A percentile compares a stretch with the other conserved stretches of the same genome.
Conservation (phyloP, 2,797 vertebrate genomes). For the Delichon dasypus region DNA sequence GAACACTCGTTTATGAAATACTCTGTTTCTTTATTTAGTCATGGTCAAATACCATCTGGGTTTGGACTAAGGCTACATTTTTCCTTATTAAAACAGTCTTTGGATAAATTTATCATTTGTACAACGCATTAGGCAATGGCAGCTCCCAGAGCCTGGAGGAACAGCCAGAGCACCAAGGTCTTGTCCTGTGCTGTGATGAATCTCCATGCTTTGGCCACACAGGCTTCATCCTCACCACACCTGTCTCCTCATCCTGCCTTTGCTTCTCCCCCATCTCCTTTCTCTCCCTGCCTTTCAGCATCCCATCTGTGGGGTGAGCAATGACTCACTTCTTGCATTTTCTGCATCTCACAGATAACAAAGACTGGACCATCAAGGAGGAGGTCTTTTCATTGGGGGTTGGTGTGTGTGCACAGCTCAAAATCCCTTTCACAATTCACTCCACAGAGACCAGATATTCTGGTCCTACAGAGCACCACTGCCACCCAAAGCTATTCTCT, state of each 20-base stretch:
- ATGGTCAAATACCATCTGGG: background rate
- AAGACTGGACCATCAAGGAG: background rate
- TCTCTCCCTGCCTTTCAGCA: background rate
- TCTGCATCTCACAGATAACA: background rate
- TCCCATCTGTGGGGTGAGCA: rapidly evolving
- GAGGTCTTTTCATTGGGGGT: background rate
- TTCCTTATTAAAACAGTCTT: background rate
- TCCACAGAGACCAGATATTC: background rate
- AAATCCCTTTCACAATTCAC: background rate
- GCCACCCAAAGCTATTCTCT: background rate
- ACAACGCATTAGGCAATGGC: background rate
- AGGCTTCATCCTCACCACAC: background rate
- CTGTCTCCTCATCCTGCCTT: background rate
- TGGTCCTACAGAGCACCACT: background rate
- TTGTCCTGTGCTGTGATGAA: rapidly evolving
- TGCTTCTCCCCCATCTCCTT: background rate
- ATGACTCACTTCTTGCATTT: background rate
- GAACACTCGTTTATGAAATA: background rate
- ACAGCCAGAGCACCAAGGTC: background rate
- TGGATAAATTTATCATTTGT: background rate
- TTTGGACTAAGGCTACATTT: background rate
- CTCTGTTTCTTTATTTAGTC: background rate
- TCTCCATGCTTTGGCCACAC: background rate
- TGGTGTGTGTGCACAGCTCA: background rate
- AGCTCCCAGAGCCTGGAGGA: background rate